Evolutionary conservation across 2,113 vertebrate genomes (phyloP), one percentile per base, ranked within the genome.

Genomic region (Sturnus vulgaris): DNA sequence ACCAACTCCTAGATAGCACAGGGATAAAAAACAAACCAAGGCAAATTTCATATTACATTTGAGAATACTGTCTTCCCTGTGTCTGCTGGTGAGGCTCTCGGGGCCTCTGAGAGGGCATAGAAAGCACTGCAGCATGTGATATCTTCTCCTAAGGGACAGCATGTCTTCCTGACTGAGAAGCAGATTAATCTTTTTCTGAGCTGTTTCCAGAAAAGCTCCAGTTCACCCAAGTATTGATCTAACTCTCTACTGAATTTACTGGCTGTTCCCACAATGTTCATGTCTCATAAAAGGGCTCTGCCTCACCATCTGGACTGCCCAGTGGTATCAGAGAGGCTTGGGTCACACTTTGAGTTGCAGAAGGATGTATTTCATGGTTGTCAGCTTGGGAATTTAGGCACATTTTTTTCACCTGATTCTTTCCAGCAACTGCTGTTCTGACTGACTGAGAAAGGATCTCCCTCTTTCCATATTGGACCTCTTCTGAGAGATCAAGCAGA

Each of bases 111-210:
- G 33, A 52, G 52, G 9, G 20, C 49, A 71, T 0, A 44, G 56
- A 60, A 23, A 55, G 12, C 0, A 0, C 77, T 39, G 31, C 46
- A 79, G 30, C 2, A 2, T 56, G 61, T 64, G 52, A 49, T 6
- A 12, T 50, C 15, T 42, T 91, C 31, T 73, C 57, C 23, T 59
- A 33, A 30, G 42, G 30, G 39, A 50, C 12, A 79, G 19, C 0
- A 0, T 53, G 12, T 82, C 49, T 64, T 76, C 37, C 46, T 59
- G 15, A n/a, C n/a, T 90, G 46, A 88, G 23, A 71, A 77, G 47
- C 33, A 71, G 25, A 55, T 65, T 56, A 60, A 53, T 81, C 6
- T 75, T 75, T 40, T 60, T 52, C 73, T 84, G 64, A 84, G 27
- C n/a, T 47, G 7, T 79, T 88, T 81, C 40, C 52, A 76, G 61